These are phyloP conservation scores for Pygoscelis adeliae DNA, from an alignment of 2,113 vertebrate species.

Conservation along the genomic window DNA sequence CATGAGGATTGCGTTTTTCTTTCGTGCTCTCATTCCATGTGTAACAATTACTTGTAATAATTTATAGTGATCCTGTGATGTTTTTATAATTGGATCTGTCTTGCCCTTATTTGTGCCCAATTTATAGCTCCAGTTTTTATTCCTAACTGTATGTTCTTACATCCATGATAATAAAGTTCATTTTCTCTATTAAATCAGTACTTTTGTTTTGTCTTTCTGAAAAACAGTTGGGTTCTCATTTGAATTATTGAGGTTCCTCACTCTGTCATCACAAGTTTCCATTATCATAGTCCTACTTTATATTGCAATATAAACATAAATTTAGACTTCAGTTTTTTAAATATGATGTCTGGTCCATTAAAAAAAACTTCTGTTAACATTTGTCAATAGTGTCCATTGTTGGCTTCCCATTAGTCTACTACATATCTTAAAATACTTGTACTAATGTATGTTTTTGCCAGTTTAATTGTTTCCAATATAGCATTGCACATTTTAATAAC, in stretches of 20 bases:
- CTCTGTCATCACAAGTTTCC: neutral
- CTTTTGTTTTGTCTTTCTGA: neutral
- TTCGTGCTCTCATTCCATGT: accelerated
- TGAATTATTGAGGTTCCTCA: neutral
- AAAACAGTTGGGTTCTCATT: neutral
- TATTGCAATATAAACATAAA: neutral
- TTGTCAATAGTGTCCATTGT: neutral
- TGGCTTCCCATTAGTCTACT: neutral
- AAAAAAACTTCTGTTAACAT: neutral
- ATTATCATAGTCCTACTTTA: neutral
- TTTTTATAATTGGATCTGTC: neutral
- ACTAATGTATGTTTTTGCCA: neutral
- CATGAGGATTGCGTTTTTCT: neutral
- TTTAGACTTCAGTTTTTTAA: neutral
- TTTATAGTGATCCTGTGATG: neutral
- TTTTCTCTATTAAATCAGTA: neutral
- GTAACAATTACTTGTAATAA: neutral
- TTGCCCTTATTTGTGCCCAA: neutral
- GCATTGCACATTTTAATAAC: neutral
- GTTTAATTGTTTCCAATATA: neutral
- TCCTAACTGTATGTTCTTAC: neutral
- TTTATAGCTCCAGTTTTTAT: neutral
- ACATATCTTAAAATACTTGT: neutral
- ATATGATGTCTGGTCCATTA: neutral
- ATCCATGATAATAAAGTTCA: neutral